Evolutionary conservation across 2,797 vertebrate species (phyloP).

Genomic region (Cirrhinus molitorella): DNA sequence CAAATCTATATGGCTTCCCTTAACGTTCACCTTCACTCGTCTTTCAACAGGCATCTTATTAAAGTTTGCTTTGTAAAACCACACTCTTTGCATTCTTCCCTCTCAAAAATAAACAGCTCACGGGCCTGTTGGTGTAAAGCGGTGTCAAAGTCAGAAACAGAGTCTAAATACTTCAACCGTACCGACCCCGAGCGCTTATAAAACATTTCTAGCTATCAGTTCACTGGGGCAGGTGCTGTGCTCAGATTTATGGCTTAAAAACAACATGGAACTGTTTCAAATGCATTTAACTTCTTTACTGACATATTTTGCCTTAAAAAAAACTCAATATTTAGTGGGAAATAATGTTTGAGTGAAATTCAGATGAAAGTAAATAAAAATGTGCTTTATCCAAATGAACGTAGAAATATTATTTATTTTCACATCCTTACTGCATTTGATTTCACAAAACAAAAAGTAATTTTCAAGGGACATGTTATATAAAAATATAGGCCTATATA

Average conservation of each 20-base stretch:
- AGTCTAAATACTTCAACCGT: slow-evolving; percentile 9
- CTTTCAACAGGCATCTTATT: slow-evolving; percentile 76
- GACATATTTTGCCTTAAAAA: neutral
- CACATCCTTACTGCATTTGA: neutral
- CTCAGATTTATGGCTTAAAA: slow-evolving; percentile 19
- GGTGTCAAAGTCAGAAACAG: slow-evolving; percentile 37
- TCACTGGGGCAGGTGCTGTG: slow-evolving; percentile 18
- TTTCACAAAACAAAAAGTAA: neutral
- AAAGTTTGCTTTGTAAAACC: slow-evolving; percentile 76
- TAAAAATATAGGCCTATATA: no score
- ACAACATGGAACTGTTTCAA: neutral
- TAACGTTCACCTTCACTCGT: slow-evolving; percentile 48
- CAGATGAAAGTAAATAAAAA: neutral
- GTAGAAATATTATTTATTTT: neutral
- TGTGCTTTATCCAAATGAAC: neutral
- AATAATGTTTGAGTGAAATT: neutral
- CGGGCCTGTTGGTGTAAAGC: slow-evolving; percentile 53
- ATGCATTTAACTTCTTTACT: neutral
- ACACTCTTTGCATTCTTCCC: slow-evolving; percentile 68
- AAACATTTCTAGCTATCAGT: slow-evolving; percentile 12
- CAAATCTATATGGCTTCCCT: neutral
- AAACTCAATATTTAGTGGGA: neutral
- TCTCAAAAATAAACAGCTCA: slow-evolving; percentile 71
- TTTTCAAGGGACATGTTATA: no score
- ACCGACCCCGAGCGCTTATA: neutral